These are phyloP conservation scores for Hemibagrus wyckioides DNA, from an alignment of 2,113 vertebrate species.

Conservation along the genomic window DNA sequence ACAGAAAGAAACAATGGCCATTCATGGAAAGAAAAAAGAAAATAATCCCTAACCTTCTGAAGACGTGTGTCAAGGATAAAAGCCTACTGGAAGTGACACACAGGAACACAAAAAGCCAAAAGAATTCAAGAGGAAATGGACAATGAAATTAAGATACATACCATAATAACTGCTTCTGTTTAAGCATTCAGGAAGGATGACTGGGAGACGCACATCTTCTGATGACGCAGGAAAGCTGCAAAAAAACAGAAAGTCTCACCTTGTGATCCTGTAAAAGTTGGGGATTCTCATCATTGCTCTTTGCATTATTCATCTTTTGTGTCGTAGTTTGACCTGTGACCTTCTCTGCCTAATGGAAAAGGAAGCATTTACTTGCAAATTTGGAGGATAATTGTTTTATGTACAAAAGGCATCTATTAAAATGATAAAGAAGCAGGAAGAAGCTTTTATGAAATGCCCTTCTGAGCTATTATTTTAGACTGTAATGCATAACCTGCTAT, in stretches of 20 bases:
- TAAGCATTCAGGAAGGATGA: slow-evolving; percentile 14
- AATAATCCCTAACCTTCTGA: not conserved
- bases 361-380: slow-evolving; percentile 16
- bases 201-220: not conserved
- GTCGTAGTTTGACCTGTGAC: slow-evolving; percentile 32
- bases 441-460: slow-evolving; percentile 42
- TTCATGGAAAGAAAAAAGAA: slow-evolving; percentile 3
- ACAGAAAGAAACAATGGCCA: not conserved
- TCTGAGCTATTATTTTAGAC: not conserved
- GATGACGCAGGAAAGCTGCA: slow-evolving; percentile 15
- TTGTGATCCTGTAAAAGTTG: slow-evolving; percentile 11
- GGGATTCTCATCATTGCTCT: not conserved
- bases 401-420: slow-evolving; percentile 27
- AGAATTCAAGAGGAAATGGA: slow-evolving; percentile 30
- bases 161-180: slow-evolving; percentile 20
- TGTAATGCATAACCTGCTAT: not conserved
- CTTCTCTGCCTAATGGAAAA: slow-evolving; percentile 17
- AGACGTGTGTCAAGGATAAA: slow-evolving; percentile 39
- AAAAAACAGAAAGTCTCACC: slow-evolving; percentile 9
- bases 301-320: slow-evolving; percentile 12
- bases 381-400: slow-evolving; percentile 25
- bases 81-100: slow-evolving; percentile 28
- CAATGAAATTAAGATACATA: slow-evolving; percentile 39
- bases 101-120: slow-evolving; percentile 35
- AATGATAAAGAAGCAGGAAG: not conserved